These are phyloP conservation scores for Apocheima hispidaria DNA, from an alignment of 2,888 invertebrate genomes.

Conservation along the genomic window DNA sequence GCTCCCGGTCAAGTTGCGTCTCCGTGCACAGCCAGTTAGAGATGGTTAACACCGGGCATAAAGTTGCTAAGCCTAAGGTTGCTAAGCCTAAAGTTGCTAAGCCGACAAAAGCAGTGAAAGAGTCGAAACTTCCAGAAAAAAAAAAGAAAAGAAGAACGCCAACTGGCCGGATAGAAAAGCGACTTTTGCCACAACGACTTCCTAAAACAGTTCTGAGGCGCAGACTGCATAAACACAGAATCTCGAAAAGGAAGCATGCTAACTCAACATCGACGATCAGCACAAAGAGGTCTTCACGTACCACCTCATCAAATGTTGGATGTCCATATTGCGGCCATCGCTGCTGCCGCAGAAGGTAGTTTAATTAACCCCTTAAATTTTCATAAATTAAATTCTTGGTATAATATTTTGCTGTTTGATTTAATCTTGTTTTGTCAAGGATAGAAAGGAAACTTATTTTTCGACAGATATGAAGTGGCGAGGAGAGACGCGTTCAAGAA, in stretches of 20 bases:
- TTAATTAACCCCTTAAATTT: background rate
- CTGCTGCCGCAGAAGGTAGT: slow-evolving; percentile 12
- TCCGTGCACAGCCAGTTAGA: background rate
- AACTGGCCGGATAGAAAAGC: slow-evolving; percentile 1
- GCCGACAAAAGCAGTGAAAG: background rate
- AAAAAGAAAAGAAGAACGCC: background rate
- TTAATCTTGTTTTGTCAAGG: background rate
- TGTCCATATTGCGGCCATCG: slow-evolving; percentile 4
- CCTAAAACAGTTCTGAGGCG: background rate
- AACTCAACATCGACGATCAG: background rate
- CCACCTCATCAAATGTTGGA: background rate
- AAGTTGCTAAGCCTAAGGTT: background rate
- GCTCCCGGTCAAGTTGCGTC: background rate
- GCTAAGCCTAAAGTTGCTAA: background rate
- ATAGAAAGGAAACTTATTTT: slow-evolving; percentile 11
- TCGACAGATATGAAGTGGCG: slow-evolving; percentile 15
- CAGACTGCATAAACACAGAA: background rate
- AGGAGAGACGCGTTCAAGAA: slow-evolving; percentile 5
- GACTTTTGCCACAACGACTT: background rate
- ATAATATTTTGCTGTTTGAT: slow-evolving; percentile 7
- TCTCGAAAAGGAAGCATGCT: background rate
- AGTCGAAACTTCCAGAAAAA: background rate
- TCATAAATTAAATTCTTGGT: background rate
- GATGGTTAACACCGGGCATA: background rate
- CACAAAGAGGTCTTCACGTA: background rate